Evolutionary conservation across 2,113 vertebrate genomes (phyloP).

Genomic region (Halichoerus grypus): DNA sequence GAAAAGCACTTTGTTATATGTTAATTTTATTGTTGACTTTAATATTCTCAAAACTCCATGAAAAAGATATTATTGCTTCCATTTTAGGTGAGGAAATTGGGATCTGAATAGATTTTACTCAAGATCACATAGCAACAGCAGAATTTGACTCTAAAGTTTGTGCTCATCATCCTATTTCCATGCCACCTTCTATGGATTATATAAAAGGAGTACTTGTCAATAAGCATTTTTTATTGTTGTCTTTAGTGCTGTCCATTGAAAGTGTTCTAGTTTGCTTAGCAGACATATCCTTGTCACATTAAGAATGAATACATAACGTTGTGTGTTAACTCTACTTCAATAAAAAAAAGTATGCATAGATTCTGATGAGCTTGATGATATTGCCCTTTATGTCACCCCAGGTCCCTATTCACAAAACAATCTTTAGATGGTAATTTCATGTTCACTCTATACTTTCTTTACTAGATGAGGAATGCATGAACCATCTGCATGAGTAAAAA

Average conservation of each 20-base stretch:
- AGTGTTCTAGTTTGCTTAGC: not conserved
- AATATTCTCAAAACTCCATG: not conserved
- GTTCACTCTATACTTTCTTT: not conserved
- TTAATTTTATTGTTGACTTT: not conserved
- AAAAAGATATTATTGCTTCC: not conserved
- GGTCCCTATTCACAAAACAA: not conserved
- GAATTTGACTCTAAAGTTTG: not conserved
- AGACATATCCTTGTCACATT: not conserved
- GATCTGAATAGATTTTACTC: not conserved
- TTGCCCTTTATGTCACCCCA: not conserved
- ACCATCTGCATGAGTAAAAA: not conserved
- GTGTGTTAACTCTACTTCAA: not conserved
- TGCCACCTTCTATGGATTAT: not conserved
- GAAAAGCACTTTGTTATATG: not conserved
- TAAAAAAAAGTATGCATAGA: not conserved
- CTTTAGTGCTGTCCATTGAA: not conserved
- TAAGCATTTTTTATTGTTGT: not conserved
- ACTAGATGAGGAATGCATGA: not conserved
- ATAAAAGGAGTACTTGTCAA: not conserved
- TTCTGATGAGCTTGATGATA: not conserved
- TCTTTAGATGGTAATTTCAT: not conserved
- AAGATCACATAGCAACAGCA: not conserved
- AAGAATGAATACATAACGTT: not conserved
- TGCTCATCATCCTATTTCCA: not conserved
- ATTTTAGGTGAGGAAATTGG: not conserved